Percentiles rank a stretch among this genome's conserved stretches.
Conservation (phyloP, 23 tunicate species). For the Clavelina lepadiformis region DNA sequence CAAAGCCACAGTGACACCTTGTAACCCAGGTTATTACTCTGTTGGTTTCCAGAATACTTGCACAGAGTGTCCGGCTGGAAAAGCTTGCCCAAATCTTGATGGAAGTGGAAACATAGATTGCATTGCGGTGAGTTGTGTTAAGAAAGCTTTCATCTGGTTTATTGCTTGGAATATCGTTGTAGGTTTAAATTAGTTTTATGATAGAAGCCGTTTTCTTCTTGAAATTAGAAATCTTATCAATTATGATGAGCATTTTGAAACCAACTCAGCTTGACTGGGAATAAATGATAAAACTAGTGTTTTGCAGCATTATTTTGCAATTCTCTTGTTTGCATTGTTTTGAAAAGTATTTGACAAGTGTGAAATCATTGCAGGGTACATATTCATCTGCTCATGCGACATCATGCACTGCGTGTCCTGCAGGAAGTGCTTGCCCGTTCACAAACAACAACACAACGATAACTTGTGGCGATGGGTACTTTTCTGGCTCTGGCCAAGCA, state of each 20-base stretch:
- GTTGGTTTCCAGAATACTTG: constrained; percentile 53
- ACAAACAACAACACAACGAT: constrained; percentile 29
- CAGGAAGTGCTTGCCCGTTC: constrained; percentile 79
- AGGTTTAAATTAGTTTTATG: too few species aligned
- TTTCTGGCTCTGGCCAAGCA: constrained; percentile 38
- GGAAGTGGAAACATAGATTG: constrained; percentile 70
- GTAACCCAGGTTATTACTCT: constrained; percentile 59
- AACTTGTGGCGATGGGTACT: constrained; percentile 45
- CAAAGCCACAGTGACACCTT: constrained; percentile 12
- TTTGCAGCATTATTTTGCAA: too few species aligned
- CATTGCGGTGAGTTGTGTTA: constrained; percentile 58
- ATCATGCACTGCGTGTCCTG: constrained; percentile 38
- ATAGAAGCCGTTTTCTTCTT: too few species aligned
- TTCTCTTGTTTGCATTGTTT: not conserved
- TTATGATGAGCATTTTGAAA: too few species aligned
- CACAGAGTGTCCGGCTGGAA: constrained; percentile 80
- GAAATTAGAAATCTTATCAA: too few species aligned
- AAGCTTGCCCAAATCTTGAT: constrained; percentile 50
- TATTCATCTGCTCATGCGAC: constrained; percentile 44
- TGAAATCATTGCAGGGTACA: constrained; percentile 38
- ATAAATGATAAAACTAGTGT: too few species aligned
- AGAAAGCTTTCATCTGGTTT: not conserved
- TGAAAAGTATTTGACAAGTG: not conserved
- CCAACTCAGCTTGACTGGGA: too few species aligned
- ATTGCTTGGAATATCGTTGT: too few species aligned